A percentile compares a stretch with the other conserved stretches of the same genome.
Conservation (phyloP, 2,113 vertebrate species). For the Atractosteus spatula region DNA sequence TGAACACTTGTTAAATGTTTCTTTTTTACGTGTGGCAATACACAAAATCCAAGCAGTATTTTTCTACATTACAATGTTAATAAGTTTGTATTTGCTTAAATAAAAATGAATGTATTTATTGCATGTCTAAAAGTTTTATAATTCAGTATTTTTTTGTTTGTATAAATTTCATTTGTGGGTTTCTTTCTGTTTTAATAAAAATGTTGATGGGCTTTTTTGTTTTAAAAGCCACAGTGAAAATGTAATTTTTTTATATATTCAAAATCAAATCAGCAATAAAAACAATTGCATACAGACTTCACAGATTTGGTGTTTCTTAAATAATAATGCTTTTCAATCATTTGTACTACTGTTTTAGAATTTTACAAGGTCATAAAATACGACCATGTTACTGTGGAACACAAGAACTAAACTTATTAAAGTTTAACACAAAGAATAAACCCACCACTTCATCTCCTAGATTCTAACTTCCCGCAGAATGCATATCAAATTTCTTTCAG, state of each 20-base stretch:
- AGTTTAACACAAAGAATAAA: no score
- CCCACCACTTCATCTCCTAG: no score
- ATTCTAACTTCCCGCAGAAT: no score
- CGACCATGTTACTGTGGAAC: no score
- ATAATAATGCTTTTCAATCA: no score
- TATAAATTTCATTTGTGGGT: constrained; percentile 62
- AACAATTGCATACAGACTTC: constrained; percentile 55
- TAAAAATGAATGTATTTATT: constrained; percentile 80
- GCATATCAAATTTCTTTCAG: no score
- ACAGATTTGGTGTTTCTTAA: background rate
- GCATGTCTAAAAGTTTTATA: constrained; percentile 71
- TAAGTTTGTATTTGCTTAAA: constrained; percentile 63
- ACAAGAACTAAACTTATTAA: no score
- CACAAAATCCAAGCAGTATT: constrained; percentile 63
- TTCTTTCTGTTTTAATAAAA: constrained; percentile 47
- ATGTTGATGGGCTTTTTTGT: constrained; percentile 30
- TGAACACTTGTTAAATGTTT: background rate
- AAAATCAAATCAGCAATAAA: constrained; percentile 75
- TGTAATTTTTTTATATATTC: constrained; percentile 61
- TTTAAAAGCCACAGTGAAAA: constrained; percentile 67
- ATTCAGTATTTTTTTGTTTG: constrained; percentile 41
- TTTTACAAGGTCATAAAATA: no score
- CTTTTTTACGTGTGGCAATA: constrained; percentile 47
- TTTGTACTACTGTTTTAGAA: no score
- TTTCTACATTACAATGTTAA: constrained; percentile 52